Evolutionary conservation across 2,797 vertebrate species (phyloP).

Genomic region (Acanthornis magna): DNA sequence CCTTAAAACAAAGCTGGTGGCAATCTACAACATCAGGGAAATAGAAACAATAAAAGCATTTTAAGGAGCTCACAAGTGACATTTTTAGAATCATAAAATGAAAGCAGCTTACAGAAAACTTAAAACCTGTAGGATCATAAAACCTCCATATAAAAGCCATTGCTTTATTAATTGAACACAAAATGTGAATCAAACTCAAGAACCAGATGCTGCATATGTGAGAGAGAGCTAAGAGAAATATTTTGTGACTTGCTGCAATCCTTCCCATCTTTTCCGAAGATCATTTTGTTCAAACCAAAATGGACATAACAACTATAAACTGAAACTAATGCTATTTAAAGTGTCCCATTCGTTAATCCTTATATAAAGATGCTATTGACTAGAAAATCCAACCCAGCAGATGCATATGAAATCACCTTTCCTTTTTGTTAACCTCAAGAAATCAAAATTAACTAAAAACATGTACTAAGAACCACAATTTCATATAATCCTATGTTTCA

Average conservation of each 20-base stretch:
- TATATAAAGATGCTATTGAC: not conserved
- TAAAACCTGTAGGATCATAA: not conserved
- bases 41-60: constrained; percentile 4
- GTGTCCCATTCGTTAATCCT: not conserved
- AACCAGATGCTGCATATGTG: not conserved
- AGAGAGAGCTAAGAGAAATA: not conserved
- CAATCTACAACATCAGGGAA: not conserved
- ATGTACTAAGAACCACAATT: not conserved
- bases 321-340: not conserved
- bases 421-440: not conserved
- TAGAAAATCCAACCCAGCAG: not conserved
- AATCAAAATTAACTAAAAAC: not conserved
- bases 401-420: not conserved
- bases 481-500: not conserved
- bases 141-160: not conserved
- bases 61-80: not conserved
- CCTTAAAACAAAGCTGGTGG: constrained; percentile 13
- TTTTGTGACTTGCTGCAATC: not conserved
- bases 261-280: not conserved
- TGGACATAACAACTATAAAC: not conserved
- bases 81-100: not conserved
- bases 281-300: not conserved
- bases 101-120: not conserved
- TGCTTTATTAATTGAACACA: not conserved
- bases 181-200: not conserved